Evolutionary conservation across 2,797 vertebrate species (phyloP), one percentile per base, ranked within the genome.

Genomic region (Pangasius macronema): DNA sequence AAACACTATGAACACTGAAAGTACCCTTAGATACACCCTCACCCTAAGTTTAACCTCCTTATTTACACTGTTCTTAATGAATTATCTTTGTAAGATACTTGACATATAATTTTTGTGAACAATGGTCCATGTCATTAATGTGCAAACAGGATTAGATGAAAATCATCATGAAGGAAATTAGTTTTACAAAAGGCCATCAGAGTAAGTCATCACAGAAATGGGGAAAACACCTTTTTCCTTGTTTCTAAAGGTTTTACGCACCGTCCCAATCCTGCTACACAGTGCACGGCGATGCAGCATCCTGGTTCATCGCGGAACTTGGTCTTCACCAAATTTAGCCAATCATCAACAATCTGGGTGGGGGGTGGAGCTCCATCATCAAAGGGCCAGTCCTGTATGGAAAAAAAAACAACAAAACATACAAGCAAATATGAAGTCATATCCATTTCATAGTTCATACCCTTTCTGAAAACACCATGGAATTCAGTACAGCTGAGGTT

Each of bases 281-380:
- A 99, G 95, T 99, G 99, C 87, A 99, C 99, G n/a, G 98, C 98
- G 10, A 99, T 94, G 92, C 98, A 99, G 95, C 98, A 98, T 36
- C 98, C 97, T 0, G 97, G 97, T 90, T 99, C 96, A 88, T 99
- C 98, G 80, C 97, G 96, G 82, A 99, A 99, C 95, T 99, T 99
- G 93, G 92, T 97, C 96, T 97, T 99, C 90, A 99, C 91, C 87
- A 99, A 95, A 93, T 96, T 99, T 88, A 99, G 95, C 98, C 99
- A 99, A 91, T 99, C 97, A 0, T 99, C 98, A 92, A 99, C 99
- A 73, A 99, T 97, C 94, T 99, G 97, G 86, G 95, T 97, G 1
- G 99, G 98, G 83, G 99, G 98, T 24, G 98, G 97, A 0, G 97
- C 98, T 73, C 99, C 99, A 82, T 99, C 99, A 90, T 99, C 99